These are phyloP conservation scores for Hippocampus abdominalis DNA, from an alignment of 2,113 vertebrate genomes.

Conservation along the genomic window DNA sequence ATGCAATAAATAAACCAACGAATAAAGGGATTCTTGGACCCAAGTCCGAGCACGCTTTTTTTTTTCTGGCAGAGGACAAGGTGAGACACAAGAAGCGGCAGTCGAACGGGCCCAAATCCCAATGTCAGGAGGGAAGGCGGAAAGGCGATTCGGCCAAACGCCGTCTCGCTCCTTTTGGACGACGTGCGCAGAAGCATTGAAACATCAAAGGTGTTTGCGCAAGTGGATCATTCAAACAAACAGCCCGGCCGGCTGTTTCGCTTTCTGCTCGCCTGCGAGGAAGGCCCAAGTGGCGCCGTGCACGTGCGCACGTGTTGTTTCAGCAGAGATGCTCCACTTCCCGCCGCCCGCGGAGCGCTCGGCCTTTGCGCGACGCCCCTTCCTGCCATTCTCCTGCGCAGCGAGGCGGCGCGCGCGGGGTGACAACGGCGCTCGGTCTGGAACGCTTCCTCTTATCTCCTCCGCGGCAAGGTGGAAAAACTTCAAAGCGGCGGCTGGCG, in stretches of 20 bases:
- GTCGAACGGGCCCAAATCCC: too few relatives aligned
- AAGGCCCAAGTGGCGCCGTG: too few relatives aligned
- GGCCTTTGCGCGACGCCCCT: conserved; percentile 28
- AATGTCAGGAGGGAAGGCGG: too few relatives aligned
- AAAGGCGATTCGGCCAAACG: too few relatives aligned
- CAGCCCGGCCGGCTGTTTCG: too few relatives aligned
- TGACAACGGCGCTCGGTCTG: neutral
- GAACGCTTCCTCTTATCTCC: neutral
- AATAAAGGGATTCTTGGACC: neutral
- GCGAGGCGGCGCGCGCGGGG: conserved; percentile 9
- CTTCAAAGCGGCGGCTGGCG: neutral
- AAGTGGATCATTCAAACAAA: too few relatives aligned
- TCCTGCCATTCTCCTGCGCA: conserved; percentile 49
- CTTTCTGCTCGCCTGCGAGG: too few relatives aligned
- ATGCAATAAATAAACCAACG: neutral
- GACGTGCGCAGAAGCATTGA: too few relatives aligned
- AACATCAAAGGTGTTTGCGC: too few relatives aligned
- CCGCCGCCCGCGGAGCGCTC: conserved; percentile 16
- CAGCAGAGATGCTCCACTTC: conserved; percentile 43
- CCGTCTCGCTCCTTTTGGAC: too few relatives aligned
- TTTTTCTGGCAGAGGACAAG: too few relatives aligned
- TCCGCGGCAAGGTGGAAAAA: neutral
- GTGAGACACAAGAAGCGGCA: too few relatives aligned
- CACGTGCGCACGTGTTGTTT: conserved; percentile 37
- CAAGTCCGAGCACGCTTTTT: neutral